A percentile compares a stretch with the other conserved stretches of the same genome.
Conservation (phyloP, 2,888 invertebrate genomes). For the Tiliacea aurago region DNA sequence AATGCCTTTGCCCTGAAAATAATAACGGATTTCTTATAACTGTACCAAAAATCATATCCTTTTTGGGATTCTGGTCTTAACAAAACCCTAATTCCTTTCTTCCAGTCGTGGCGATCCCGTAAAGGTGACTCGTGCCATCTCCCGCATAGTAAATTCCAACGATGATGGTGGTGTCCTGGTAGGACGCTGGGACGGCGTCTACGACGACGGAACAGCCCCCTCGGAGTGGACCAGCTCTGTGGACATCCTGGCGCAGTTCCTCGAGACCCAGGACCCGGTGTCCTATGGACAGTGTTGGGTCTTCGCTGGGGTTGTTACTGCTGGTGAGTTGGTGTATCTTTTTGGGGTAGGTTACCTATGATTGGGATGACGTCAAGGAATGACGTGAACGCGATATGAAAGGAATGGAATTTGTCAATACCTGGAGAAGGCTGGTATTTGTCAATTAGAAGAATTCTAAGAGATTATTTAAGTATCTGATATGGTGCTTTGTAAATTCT, state of each 20-base stretch:
- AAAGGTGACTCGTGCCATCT: slow-evolving; percentile 92
- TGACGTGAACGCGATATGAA: no score
- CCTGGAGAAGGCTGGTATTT: no score
- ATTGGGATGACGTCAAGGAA: no score
- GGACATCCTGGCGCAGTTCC: slow-evolving; percentile 93
- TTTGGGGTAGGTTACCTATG: not conserved
- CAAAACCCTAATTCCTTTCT: not conserved
- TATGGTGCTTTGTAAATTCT: not conserved
- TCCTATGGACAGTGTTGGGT: slow-evolving; percentile 97
- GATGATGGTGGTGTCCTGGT: slow-evolving; percentile 93
- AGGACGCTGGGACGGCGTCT: slow-evolving; percentile 94
- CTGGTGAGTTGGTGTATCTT: slow-evolving; percentile 86
- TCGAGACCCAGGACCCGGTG: slow-evolving; percentile 92
- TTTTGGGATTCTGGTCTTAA: not conserved
- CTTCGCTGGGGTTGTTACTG: slow-evolving; percentile 95
- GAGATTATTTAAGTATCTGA: not conserved
- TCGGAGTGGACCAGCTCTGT: slow-evolving; percentile 95
- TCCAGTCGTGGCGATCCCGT: slow-evolving; percentile 93
- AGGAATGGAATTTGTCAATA: not conserved
- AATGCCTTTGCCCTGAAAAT: not conserved
- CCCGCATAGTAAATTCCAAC: slow-evolving; percentile 94
- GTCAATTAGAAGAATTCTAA: not conserved
- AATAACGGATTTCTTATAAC: not conserved
- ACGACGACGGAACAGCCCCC: slow-evolving; percentile 94
- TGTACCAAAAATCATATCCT: not conserved